Evolutionary conservation across 2,113 vertebrate genomes (phyloP).

Genomic region (Antechinus stuartii): DNA sequence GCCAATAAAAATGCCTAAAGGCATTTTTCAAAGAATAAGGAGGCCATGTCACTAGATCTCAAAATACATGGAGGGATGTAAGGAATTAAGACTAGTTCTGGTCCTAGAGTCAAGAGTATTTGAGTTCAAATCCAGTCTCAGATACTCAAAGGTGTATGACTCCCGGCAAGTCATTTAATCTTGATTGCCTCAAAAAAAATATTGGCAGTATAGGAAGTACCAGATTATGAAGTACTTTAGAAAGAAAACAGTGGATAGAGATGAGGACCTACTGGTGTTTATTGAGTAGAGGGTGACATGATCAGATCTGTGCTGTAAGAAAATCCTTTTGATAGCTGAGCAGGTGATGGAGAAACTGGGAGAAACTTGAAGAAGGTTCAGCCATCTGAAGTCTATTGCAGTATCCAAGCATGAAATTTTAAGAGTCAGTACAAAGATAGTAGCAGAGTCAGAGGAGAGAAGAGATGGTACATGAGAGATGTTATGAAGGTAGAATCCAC

Average conservation of each 20-base stretch:
- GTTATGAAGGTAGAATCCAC: no score
- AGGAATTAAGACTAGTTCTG: neutral
- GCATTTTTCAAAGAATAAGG: neutral
- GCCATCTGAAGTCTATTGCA: no score
- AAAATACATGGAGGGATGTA: neutral
- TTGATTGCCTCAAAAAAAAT: neutral
- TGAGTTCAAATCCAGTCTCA: neutral
- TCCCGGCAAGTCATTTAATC: neutral
- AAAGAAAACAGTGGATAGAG: neutral
- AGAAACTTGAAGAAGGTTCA: neutral
- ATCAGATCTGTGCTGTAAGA: neutral
- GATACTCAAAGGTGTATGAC: neutral
- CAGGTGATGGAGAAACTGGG: neutral
- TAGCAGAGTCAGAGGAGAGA: neutral
- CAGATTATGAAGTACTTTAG: neutral
- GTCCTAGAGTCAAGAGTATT: no score
- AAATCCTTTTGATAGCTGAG: neutral
- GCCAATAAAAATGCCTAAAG: no score
- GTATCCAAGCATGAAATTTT: neutral
- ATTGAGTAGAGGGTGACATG: neutral
- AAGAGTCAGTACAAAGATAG: neutral
- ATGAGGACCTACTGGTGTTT: neutral
- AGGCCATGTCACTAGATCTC: neutral
- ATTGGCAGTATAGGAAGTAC: neutral
- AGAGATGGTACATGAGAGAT: no score